Conservation (phyloP, 53 echinoderm and acorn worm species). For the Hippasteria phrygiana region DNA sequence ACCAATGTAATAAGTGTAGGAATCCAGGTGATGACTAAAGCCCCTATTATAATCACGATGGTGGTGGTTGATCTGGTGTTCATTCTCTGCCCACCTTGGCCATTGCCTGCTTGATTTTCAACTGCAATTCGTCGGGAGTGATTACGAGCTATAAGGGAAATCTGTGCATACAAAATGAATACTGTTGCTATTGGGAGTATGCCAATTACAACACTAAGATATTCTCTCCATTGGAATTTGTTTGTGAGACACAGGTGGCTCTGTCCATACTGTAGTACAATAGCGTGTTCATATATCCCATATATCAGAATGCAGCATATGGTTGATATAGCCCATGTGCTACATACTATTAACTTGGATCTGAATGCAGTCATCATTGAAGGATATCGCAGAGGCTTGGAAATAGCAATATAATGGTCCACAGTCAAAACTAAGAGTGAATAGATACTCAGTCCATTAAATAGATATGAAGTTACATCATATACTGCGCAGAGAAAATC, state of each 20-base stretch:
- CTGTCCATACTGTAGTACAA: background rate
- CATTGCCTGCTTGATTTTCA: slow-evolving; percentile 26
- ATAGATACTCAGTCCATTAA: background rate
- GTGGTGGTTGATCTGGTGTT: slow-evolving; percentile 36
- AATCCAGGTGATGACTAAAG: slow-evolving; percentile 11
- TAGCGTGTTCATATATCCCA: background rate
- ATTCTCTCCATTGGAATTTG: background rate
- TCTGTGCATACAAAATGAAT: slow-evolving; percentile 7
- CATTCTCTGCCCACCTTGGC: slow-evolving; percentile 22
- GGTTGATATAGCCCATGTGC: background rate
- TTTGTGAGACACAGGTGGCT: background rate
- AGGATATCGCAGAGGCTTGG: background rate
- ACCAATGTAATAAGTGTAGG: background rate
- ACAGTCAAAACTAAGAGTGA: background rate
- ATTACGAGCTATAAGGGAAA: background rate
- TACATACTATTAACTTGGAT: background rate
- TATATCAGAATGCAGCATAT: background rate
- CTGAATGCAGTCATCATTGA: background rate
- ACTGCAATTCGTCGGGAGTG: slow-evolving; percentile 13
- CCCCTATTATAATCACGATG: slow-evolving; percentile 5
- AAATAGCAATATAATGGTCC: background rate
- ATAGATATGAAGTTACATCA: background rate
- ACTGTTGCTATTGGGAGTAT: background rate
- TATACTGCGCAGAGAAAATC: background rate
- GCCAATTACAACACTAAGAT: background rate